Evolutionary conservation across 2,797 vertebrate genomes (phyloP).

Genomic region (Macrochelys suwanniensis): DNA sequence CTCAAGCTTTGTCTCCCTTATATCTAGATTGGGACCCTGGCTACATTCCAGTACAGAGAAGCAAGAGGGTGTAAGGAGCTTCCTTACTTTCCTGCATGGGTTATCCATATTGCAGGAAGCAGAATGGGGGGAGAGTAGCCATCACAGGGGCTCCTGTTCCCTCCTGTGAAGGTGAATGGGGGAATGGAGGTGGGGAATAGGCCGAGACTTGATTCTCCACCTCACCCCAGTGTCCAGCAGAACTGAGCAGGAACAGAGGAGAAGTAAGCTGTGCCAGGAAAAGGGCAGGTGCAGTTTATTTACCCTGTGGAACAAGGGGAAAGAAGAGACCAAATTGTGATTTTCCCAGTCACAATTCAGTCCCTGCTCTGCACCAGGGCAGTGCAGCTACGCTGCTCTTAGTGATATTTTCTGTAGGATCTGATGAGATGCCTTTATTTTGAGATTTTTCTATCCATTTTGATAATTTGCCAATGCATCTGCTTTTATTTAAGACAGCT

Average conservation of each 20-base stretch:
- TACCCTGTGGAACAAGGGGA: not conserved
- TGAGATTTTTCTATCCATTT: not conserved
- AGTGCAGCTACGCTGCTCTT: not conserved
- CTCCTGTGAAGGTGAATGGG: not conserved
- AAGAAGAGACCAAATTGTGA: not conserved
- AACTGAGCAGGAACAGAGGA: not conserved
- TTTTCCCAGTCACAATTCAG: not conserved
- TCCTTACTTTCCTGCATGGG: not conserved
- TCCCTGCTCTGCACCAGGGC: not conserved
- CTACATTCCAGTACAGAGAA: not conserved
- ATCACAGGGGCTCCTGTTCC: not conserved
- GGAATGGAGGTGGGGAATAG: not conserved
- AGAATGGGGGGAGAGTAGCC: not conserved
- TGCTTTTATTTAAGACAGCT: constrained; percentile 19
- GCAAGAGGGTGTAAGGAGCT: not conserved
- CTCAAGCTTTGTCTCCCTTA: not conserved
- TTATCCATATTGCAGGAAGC: not conserved
- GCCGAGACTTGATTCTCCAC: not conserved
- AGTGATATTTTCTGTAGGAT: not conserved
- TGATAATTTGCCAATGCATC: not conserved
- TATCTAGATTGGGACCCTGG: not conserved
- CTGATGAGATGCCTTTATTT: too few species aligned
- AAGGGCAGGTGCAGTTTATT: not conserved
- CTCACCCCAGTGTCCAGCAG: not conserved
- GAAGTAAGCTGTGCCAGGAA: not conserved